Base-by-base conservation (phyloP, 2,113 vertebrate species). In the Alouatta palliata region DNA sequence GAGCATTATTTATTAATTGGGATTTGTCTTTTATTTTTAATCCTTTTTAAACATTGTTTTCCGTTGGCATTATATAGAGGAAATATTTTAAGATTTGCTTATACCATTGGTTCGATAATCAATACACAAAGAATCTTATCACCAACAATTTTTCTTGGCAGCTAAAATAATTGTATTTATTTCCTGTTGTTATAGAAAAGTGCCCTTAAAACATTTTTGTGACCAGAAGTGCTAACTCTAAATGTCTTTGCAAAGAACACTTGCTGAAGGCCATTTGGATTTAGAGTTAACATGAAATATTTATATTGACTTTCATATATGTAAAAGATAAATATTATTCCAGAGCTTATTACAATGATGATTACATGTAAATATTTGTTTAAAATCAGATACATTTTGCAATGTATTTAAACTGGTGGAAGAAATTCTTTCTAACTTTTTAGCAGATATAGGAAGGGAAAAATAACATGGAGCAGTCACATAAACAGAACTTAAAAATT, bases 81-180 rank as follows among this genome's bases (percentile, higher is more conserved):
- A 92, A 87, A 45, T 93, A 85, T 58, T 87, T 73, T 54, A 95
- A 13, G n/a, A 45, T 96, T 17, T 82, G 2, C 35, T 66, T 61
- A 94, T 77, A 52, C 20, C n/a, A 82, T 71, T 84, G 16, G 19
- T 85, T 54, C 3, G 85, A 52, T 14, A 86, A 77, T 91, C n/a
- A 92, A n/a, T 94, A 94, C 47, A 84, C 27, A 94, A 96, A 80
- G 61, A 81, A 86, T 87, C 82, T 37, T 54, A n/a, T 71, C 90
- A 19, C 27, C 47, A 77, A 88, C 3, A 73, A 9, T 82, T 95
- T 97, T 73, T 70, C 61, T 25, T 19, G 27, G 6, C 86, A 95
- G 25, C 32, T 56, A 77, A 91, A 95, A 90, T 88, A 91, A 90
- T 81, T 93, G 23, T 93, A 92, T 89, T 90, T 19, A 9, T 85